phyloP scores from a whole-genome alignment of 1,140 invertebrate species.

The Paraescarpia echinospica region DNA sequence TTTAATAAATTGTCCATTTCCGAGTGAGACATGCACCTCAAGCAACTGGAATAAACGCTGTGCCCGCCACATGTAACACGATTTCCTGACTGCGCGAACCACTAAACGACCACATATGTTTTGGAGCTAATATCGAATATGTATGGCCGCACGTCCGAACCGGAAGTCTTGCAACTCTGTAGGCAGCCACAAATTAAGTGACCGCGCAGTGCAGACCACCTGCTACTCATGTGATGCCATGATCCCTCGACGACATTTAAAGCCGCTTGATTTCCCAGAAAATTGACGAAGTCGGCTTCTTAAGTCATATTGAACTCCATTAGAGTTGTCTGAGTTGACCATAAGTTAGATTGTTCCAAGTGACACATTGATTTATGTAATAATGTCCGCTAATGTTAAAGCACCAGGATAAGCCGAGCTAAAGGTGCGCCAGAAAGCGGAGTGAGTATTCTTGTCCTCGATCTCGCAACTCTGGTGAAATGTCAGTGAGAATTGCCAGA shows the following conservation, averaged over 20 bases:
- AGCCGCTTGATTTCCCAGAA: not conserved
- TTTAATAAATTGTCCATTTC: not conserved
- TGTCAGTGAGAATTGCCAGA: too few relatives aligned
- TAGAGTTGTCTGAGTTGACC: not conserved
- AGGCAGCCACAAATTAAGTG: not conserved
- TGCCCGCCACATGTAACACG: not conserved
- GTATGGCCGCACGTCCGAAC: not conserved
- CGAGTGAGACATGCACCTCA: not conserved
- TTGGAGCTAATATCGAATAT: not conserved
- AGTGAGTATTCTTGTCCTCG: too few relatives aligned
- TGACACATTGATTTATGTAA: not conserved
- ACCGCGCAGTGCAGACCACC: not conserved
- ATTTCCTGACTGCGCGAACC: not conserved
- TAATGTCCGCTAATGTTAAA: too few relatives aligned
- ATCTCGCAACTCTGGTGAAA: too few relatives aligned
- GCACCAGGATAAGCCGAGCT: too few relatives aligned
- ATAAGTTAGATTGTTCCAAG: not conserved
- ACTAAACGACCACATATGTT: not conserved
- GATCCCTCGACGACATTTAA: not conserved
- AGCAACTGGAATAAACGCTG: not conserved
- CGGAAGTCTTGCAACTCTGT: not conserved
- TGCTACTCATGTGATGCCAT: not conserved
- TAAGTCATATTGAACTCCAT: not conserved
- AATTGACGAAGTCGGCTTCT: not conserved
- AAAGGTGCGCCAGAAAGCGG: too few relatives aligned